Conservation (phyloP, 2,113 vertebrate genomes). For the Cryptomyrus ogoouensis region DNA sequence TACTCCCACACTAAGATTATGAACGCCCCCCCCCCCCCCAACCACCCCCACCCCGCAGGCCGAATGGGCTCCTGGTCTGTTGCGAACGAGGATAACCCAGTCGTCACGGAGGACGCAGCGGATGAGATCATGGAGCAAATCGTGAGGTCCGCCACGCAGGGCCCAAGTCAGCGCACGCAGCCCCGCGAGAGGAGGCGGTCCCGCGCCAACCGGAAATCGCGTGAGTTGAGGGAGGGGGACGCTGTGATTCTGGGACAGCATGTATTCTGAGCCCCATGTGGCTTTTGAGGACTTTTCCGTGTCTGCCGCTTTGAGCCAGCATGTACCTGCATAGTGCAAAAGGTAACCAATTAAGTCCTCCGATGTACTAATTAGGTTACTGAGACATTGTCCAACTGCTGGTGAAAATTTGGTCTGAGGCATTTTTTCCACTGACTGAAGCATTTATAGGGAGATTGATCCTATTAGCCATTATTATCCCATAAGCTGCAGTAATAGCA, state of each 20-base stretch:
- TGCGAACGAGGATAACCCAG: conserved; percentile 70
- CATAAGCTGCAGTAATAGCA: not conserved
- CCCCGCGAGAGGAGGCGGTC: conserved; percentile 88
- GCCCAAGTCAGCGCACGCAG: conserved; percentile 77
- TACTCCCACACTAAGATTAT: not conserved
- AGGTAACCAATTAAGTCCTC: not conserved
- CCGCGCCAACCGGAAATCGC: conserved; percentile 86
- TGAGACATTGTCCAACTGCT: not conserved
- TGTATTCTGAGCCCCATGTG: not conserved
- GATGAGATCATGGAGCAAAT: conserved; percentile 99
- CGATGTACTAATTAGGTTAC: not conserved
- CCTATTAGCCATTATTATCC: not conserved
- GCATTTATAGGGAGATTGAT: not conserved
- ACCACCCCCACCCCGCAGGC: conserved; percentile 53
- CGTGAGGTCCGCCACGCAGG: conserved; percentile 91
- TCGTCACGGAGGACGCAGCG: conserved; percentile 77
- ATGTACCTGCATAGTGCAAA: not conserved
- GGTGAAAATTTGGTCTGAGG: not conserved
- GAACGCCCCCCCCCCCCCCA: not conserved
- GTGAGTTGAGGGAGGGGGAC: conserved; percentile 59
- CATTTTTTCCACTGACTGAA: not conserved
- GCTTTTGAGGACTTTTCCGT: not conserved
- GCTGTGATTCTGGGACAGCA: not conserved
- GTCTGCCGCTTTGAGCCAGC: not conserved
- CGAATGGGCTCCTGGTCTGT: conserved; percentile 72